phyloP scores from a whole-genome alignment of 1,140 invertebrate genomes.

The Laupala kohalensis region DNA sequence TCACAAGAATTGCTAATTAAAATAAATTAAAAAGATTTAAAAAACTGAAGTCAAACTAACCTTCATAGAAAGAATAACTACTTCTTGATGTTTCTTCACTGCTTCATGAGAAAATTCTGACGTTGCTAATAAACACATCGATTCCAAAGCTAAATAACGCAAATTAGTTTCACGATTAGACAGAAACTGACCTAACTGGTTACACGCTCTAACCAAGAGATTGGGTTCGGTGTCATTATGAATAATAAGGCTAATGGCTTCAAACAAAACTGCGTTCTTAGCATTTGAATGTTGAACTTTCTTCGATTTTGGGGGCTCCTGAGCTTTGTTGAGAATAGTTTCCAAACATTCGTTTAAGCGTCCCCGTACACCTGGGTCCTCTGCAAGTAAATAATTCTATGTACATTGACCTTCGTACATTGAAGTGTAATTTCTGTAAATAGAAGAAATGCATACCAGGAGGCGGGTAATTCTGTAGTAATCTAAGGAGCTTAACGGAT shows the following conservation, averaged over 20 bases:
- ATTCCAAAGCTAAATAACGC: conserved; percentile 94
- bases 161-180: conserved; percentile 98
- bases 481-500: conserved; percentile 89
- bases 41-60: conserved; percentile 31
- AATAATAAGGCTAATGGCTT: conserved; percentile 98
- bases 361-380: conserved; percentile 88
- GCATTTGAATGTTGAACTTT: conserved; percentile 99
- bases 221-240: conserved; percentile 98
- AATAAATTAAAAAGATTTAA: background rate
- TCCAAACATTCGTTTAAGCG: conserved; percentile 96
- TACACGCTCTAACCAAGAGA: conserved; percentile 92
- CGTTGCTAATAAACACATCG: conserved; percentile 97
- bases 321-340: conserved; percentile 99
- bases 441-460: conserved; percentile 47
- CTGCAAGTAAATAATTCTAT: conserved; percentile 29
- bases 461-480: conserved; percentile 97
- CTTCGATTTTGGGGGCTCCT: conserved; percentile 99
- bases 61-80: conserved; percentile 97
- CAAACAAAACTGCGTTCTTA: conserved; percentile 98
- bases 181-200: conserved; percentile 96
- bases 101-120: conserved; percentile 99
- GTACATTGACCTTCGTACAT: background rate
- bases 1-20: too few relatives aligned
- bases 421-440: background rate
- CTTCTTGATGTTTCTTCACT: conserved; percentile 99